Evolutionary conservation across 2,888 invertebrate genomes (phyloP).

Genomic region (Arrhopalites spinosus): DNA sequence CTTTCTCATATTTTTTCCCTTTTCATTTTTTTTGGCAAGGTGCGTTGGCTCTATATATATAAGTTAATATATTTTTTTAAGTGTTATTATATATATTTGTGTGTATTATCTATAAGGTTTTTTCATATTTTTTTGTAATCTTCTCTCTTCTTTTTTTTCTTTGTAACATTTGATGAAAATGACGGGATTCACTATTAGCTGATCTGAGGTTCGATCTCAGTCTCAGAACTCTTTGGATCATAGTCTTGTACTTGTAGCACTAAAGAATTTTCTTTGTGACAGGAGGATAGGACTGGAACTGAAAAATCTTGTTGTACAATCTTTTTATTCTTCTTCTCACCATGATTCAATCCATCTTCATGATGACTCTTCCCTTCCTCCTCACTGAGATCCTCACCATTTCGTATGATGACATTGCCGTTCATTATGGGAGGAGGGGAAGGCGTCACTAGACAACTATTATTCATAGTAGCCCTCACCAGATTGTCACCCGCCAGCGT

Average conservation of each 20-base stretch:
- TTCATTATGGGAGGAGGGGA: too few relatives aligned
- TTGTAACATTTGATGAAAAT: slow-evolving; percentile 7
- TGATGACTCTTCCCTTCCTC: neutral
- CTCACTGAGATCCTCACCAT: neutral
- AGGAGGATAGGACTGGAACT: neutral
- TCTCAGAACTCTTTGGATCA: slow-evolving; percentile 33
- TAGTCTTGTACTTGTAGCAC: slow-evolving; percentile 6
- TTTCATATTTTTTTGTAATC: neutral
- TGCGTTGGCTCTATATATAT: slow-evolving; percentile 14
- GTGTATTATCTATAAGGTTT: neutral
- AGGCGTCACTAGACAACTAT: slow-evolving; percentile 16
- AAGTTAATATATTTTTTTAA: neutral
- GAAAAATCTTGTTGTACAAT: neutral
- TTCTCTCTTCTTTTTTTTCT: too few relatives aligned
- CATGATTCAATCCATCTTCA: neutral
- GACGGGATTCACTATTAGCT: slow-evolving; percentile 23
- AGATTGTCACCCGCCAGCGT: neutral
- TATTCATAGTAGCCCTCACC: neutral
- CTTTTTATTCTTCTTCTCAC: neutral
- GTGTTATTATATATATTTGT: neutral
- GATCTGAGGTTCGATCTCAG: slow-evolving; percentile 28
- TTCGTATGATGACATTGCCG: slow-evolving; percentile 13
- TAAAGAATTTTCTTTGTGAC: slow-evolving; percentile 11
- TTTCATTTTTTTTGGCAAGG: slow-evolving; percentile 21
- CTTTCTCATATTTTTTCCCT: neutral